These are phyloP conservation scores for Synchiropus splendidus DNA, from an alignment of 2,113 vertebrate species.

Conservation along the genomic window DNA sequence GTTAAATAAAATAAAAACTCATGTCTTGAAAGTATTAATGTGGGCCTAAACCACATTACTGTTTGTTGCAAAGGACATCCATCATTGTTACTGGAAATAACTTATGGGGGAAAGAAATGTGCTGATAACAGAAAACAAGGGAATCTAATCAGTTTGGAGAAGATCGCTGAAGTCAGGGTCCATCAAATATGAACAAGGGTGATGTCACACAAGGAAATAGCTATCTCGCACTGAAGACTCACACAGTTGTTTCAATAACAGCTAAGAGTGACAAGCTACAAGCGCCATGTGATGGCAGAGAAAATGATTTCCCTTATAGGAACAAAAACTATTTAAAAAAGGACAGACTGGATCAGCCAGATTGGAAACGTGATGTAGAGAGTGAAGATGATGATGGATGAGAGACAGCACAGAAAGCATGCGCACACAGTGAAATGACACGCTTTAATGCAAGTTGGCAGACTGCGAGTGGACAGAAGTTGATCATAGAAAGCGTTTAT, in stretches of 20 bases:
- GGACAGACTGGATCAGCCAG: slow-evolving; percentile 1
- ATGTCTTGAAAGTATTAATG: too few species aligned
- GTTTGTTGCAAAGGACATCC: background rate
- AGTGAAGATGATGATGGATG: slow-evolving; percentile 19
- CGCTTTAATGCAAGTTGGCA: slow-evolving; percentile 38
- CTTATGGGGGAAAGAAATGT: background rate
- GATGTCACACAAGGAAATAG: slow-evolving; percentile 1
- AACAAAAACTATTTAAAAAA: slow-evolving; percentile 16
- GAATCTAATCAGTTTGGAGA: slow-evolving; percentile 2
- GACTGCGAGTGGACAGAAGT: slow-evolving; percentile 24
- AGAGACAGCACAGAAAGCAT: slow-evolving; percentile 14
- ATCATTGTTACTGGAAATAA: background rate
- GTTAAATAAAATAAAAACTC: too few species aligned
- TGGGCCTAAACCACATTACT: background rate
- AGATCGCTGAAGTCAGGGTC: background rate
- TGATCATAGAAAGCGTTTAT: slow-evolving; percentile 24
- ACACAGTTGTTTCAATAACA: slow-evolving; percentile 22
- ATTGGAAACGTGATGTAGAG: slow-evolving; percentile 11
- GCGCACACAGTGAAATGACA: slow-evolving; percentile 2
- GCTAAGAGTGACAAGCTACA: slow-evolving; percentile 28
- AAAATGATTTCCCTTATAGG: slow-evolving; percentile 26
- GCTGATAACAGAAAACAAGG: background rate
- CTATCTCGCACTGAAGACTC: background rate
- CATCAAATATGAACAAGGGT: background rate
- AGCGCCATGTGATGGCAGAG: slow-evolving; percentile 16